phyloP scores from a whole-genome alignment of 2,113 vertebrate genomes.

The Galeopterus variegatus region DNA sequence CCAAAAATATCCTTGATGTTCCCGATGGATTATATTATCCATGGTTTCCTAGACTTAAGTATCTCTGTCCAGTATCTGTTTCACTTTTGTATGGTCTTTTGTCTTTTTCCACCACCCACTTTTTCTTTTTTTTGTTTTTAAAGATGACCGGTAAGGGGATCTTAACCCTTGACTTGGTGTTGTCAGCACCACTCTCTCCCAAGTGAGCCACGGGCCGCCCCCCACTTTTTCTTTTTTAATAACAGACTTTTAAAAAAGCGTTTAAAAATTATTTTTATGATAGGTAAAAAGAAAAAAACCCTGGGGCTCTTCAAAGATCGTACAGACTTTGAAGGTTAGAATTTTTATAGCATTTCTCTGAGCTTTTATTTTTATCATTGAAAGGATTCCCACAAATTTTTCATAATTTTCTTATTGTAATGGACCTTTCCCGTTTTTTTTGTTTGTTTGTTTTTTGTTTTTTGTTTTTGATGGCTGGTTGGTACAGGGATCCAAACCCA shows the following conservation, averaged over 20 bases:
- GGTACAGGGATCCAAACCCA: too few relatives aligned
- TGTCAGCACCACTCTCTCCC: too few relatives aligned
- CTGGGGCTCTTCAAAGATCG: not conserved
- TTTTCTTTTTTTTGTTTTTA: not conserved
- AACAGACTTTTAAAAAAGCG: not conserved
- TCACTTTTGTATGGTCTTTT: not conserved
- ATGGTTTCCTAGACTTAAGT: not conserved
- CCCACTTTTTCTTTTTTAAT: not conserved
- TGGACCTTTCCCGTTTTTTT: not conserved
- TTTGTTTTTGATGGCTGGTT: too few relatives aligned
- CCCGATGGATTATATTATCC: not conserved
- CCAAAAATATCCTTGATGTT: not conserved
- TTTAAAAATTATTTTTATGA: not conserved
- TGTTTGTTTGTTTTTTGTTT: too few relatives aligned
- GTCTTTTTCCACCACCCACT: not conserved
- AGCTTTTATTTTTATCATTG: not conserved
- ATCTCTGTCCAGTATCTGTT: not conserved
- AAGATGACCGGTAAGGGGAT: too few relatives aligned
- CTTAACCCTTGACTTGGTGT: too few relatives aligned
- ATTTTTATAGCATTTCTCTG: not conserved
- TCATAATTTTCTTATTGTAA: not conserved
- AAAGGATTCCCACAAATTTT: not conserved
- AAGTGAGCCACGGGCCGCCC: not conserved
- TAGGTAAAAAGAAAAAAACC: slow-evolving; percentile 15
- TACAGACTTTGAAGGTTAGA: not conserved